Percentiles rank a stretch among this genome's conserved stretches.
phyloP scores from a whole-genome alignment of 2,888 invertebrate genomes.

The Hyposoter dolosus region DNA sequence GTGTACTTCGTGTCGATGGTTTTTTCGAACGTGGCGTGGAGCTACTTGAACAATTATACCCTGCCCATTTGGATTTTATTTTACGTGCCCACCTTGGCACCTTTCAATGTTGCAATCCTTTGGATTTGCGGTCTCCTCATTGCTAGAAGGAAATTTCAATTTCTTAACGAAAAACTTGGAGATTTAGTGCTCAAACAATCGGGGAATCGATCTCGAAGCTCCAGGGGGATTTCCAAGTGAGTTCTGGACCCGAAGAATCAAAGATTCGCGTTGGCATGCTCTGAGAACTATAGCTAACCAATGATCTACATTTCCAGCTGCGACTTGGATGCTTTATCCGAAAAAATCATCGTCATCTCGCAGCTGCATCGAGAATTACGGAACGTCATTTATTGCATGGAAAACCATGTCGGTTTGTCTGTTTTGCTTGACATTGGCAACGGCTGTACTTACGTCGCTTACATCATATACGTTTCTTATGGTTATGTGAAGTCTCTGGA shows the following conservation, averaged over 20 bases:
- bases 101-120: conserved; percentile 15
- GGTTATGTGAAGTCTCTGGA: not conserved
- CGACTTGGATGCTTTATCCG: not conserved
- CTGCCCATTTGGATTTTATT: not conserved
- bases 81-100: not conserved
- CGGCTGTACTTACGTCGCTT: not conserved
- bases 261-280: not conserved
- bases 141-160: conserved; percentile 23
- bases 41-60: not conserved
- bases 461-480: not conserved
- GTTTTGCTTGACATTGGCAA: conserved; percentile 20
- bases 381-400: conserved; percentile 16
- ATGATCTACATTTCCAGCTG: not conserved
- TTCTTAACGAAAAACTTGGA: conserved; percentile 33
- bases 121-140: conserved; percentile 14
- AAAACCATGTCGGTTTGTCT: conserved; percentile 13
- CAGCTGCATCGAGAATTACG: conserved; percentile 50
- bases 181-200: not conserved
- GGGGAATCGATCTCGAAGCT: not conserved
- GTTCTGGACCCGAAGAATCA: not conserved
- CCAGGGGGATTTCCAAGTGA: not conserved
- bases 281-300: not conserved
- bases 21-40: not conserved
- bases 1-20: not conserved
- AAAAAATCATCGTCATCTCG: conserved; percentile 16